phyloP scores from a whole-genome alignment of 2,797 vertebrate genomes.

The Gymnothorax reevesii region DNA sequence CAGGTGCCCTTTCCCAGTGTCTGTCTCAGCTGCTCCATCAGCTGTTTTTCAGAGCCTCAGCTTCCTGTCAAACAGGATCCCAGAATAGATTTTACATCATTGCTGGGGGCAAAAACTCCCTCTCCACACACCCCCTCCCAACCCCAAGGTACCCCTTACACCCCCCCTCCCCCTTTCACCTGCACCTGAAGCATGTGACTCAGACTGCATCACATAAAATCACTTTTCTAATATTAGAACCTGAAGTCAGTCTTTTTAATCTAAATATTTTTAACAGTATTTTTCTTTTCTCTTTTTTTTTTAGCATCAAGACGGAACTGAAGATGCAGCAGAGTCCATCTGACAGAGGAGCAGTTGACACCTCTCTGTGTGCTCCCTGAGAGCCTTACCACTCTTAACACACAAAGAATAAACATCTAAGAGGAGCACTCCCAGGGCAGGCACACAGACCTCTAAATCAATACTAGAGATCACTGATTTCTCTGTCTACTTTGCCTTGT shows the following conservation, averaged over 20 bases:
- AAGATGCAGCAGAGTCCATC: conserved; percentile 20
- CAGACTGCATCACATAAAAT: background rate
- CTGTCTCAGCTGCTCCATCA: conserved; percentile 26
- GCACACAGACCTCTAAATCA: conserved; percentile 56
- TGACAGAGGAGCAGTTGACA: conserved; percentile 33
- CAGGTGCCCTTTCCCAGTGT: conserved; percentile 19
- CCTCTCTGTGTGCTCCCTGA: conserved; percentile 42
- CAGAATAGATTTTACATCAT: conserved; percentile 22
- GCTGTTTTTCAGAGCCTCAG: conserved; percentile 11
- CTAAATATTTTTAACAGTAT: conserved; percentile 52
- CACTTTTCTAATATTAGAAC: background rate
- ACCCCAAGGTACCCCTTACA: background rate
- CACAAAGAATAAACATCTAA: conserved; percentile 62
- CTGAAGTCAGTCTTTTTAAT: background rate
- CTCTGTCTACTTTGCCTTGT: conserved; percentile 51
- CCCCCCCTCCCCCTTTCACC: no score
- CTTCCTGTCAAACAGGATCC: conserved; percentile 18
- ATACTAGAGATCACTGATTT: conserved; percentile 53
- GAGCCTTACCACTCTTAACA: conserved; percentile 35
- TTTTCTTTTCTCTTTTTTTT: conserved; percentile 53
- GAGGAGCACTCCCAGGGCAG: conserved; percentile 42
- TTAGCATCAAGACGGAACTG: conserved; percentile 43
- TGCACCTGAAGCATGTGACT: background rate
- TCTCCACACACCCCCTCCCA: background rate
- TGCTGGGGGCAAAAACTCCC: background rate